phyloP scores from a whole-genome alignment of 1,140 invertebrate genomes.

The Drosophila bifasciata region DNA sequence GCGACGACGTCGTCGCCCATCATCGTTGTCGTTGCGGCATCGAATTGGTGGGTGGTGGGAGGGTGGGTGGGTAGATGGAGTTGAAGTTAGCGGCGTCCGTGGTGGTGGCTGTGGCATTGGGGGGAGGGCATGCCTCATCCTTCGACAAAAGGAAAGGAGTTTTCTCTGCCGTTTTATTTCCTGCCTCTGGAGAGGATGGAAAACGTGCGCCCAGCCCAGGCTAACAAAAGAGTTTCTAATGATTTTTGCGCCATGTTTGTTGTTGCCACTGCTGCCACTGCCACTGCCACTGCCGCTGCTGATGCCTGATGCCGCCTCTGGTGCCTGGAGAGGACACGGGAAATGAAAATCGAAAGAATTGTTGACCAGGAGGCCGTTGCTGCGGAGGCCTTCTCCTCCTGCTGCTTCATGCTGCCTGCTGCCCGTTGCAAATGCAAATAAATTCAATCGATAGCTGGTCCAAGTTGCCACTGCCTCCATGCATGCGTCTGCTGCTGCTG shows the following conservation, averaged over 20 bases:
- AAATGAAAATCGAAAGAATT: constrained; percentile 83
- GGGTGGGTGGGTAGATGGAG: neutral
- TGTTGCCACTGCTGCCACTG: constrained; percentile 12
- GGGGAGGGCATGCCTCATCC: neutral
- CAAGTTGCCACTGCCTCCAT: constrained; percentile 40
- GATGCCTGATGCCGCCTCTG: constrained; percentile 38
- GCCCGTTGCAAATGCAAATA: constrained; percentile 70
- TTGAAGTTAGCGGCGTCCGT: neutral
- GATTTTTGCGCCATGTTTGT: constrained; percentile 80
- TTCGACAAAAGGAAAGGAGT: constrained; percentile 33
- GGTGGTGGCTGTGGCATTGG: neutral
- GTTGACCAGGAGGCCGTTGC: constrained; percentile 53
- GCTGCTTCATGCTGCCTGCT: neutral
- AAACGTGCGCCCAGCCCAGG: constrained; percentile 49
- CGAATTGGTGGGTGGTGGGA: too few species aligned
- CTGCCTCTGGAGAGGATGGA: constrained; percentile 45
- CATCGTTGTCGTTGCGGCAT: constrained; percentile 15
- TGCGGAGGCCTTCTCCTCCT: constrained; percentile 23
- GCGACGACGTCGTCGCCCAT: constrained; percentile 61
- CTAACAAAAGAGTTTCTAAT: constrained; percentile 82
- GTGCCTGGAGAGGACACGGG: constrained; percentile 64
- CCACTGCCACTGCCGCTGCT: constrained; percentile 16
- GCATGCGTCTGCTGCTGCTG: constrained; percentile 72
- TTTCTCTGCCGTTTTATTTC: constrained; percentile 71
- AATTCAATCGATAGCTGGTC: constrained; percentile 81